Base-by-base conservation (phyloP, 2,888 invertebrate species). In the Corythucha ciliata region DNA sequence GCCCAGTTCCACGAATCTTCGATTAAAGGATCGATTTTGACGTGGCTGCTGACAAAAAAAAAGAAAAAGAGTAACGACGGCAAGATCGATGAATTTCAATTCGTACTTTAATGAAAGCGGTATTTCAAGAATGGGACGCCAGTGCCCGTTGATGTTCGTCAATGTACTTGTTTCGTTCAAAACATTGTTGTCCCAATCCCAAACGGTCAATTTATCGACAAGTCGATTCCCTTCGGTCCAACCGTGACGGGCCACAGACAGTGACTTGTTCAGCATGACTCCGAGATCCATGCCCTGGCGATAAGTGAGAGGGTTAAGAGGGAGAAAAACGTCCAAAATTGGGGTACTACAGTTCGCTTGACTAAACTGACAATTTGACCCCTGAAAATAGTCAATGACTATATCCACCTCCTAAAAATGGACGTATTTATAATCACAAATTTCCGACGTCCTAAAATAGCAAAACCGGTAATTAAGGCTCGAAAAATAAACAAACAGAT, bases 1-100 rank as follows among this genome's bases (percentile, higher is more conserved):
- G 42, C 33, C 56, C 56, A 56, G 39, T 55, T 50, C 26, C 52
- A 33, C 21, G 49, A 52, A 37, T 44, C 26, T 14, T 47, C 12
- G 18, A 52, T 45, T 47, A 74, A 63, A 18, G 71, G 67, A 39
- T 64, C 65, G 48, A 75, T 65, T n/a, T n/a, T n/a, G n/a, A n/a
- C n/a, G n/a, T n/a, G n/a, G n/a, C n/a, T n/a, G 10, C 12, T 12
- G 12, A 29, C 29, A 10, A 10, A 29, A 29, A 29, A 29, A 29
- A 29, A 12, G 10, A 29, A 29, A 10, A 29, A 29, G 10, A 29
- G 10, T 12, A 10, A 12, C 10, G 29, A 12, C 10, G 12, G 10
- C 29, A 29, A 12, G 29, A n/a, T n/a, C n/a, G n/a, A n/a, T n/a
- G n/a, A n/a, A n/a, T n/a, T n/a, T n/a, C n/a, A n/a, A n/a, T n/a